A percentile compares a stretch with the other conserved stretches of the same genome.
Evolutionary conservation across 2,888 invertebrate genomes (phyloP).

Genomic region (Lomographa bimaculata): DNA sequence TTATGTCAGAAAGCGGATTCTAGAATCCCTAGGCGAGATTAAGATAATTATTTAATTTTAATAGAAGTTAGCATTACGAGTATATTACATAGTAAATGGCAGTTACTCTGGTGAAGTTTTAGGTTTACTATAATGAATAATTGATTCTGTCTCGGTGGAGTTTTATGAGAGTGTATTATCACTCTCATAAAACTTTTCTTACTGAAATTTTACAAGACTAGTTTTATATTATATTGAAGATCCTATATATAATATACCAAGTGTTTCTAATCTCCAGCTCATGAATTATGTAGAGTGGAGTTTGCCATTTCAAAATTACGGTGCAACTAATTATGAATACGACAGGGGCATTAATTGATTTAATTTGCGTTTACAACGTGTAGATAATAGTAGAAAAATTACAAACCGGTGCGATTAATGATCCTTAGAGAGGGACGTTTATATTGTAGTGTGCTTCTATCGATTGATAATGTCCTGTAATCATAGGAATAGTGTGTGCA

Average conservation of each 20-base stretch:
- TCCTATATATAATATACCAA: too few species aligned
- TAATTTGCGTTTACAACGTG: slow-evolving; percentile 33
- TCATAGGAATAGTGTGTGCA: slow-evolving; percentile 19
- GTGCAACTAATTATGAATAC: slow-evolving; percentile 30
- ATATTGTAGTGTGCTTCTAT: slow-evolving; percentile 20
- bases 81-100: too few species aligned
- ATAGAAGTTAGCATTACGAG: too few species aligned
- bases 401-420: slow-evolving; percentile 38
- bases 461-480: slow-evolving; percentile 28
- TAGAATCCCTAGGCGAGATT: slow-evolving; percentile 3
- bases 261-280: slow-evolving; percentile 18
- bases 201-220: too few species aligned
- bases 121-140: too few species aligned
- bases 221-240: too few species aligned
- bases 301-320: slow-evolving; percentile 36
- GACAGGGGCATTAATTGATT: slow-evolving; percentile 33
- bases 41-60: slow-evolving; percentile 5
- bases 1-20: slow-evolving; percentile 8
- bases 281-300: slow-evolving; percentile 33
- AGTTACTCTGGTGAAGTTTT: too few species aligned
- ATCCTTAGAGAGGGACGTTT: slow-evolving; percentile 31
- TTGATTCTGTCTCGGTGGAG: too few species aligned
- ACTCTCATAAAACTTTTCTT: too few species aligned
- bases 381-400: slow-evolving; percentile 38
- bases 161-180: too few species aligned